Conservation (phyloP, 2,888 invertebrate species). For the Agriopis marginaria region DNA sequence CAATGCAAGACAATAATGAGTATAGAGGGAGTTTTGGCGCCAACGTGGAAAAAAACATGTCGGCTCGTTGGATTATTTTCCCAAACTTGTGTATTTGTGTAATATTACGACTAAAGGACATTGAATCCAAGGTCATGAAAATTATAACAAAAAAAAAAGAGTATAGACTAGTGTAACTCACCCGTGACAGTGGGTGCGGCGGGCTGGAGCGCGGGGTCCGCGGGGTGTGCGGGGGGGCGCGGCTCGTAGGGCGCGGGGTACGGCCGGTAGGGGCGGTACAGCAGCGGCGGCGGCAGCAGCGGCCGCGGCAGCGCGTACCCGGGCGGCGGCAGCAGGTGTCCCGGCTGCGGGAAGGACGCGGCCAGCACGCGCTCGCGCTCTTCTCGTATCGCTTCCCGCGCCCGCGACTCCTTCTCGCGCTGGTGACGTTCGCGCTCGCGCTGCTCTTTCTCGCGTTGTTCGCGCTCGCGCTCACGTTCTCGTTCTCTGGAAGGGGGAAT, state of each 20-base stretch:
- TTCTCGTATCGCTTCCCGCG: slow-evolving; percentile 59
- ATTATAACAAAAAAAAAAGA: too few relatives aligned
- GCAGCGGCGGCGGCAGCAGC: slow-evolving; percentile 68
- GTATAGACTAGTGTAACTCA: background rate
- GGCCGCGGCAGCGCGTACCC: slow-evolving; percentile 60
- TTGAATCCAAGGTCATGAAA: too few relatives aligned
- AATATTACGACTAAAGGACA: too few relatives aligned
- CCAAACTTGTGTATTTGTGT: too few relatives aligned
- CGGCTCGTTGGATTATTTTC: too few relatives aligned
- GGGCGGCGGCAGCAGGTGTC: slow-evolving; percentile 60
- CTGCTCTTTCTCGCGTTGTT: slow-evolving; percentile 77
- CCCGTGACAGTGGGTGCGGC: slow-evolving; percentile 46
- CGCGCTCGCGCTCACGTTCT: slow-evolving; percentile 70
- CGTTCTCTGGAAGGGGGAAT: slow-evolving; percentile 66
- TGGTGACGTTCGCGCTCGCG: slow-evolving; percentile 60
- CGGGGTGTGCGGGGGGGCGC: slow-evolving; percentile 41
- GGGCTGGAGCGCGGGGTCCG: slow-evolving; percentile 40
- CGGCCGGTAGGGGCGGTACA: slow-evolving; percentile 72
- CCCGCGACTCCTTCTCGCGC: slow-evolving; percentile 65
- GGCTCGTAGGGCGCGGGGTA: slow-evolving; percentile 55
- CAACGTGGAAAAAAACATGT: too few relatives aligned
- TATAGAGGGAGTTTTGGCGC: too few relatives aligned
- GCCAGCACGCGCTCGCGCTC: slow-evolving; percentile 50
- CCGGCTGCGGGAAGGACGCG: slow-evolving; percentile 42
- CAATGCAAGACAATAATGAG: too few relatives aligned